A percentile compares a stretch with the other conserved stretches of the same genome.
Conservation (phyloP, 2,113 vertebrate genomes). For the Mormyrus lacerda region DNA sequence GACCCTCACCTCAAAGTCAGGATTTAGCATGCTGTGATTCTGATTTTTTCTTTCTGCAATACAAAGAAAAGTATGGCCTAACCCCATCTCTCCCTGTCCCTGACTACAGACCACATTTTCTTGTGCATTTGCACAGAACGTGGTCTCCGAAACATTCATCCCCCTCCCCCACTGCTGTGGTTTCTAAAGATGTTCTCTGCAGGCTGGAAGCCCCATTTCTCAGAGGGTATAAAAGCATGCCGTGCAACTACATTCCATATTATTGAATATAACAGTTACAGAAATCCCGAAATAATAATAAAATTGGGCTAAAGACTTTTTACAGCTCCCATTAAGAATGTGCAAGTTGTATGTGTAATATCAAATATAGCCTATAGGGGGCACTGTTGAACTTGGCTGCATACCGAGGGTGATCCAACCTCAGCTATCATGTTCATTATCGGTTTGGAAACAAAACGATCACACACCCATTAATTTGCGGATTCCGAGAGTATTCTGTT, state of each 20-base stretch:
- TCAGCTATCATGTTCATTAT: neutral
- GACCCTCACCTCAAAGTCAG: neutral
- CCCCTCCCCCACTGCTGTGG: neutral
- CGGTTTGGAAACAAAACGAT: neutral
- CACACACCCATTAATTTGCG: neutral
- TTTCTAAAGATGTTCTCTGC: neutral
- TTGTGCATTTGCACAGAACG: neutral
- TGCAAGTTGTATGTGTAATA: neutral
- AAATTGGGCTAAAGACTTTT: constrained; percentile 7
- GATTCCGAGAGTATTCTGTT: neutral
- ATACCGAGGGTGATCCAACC: neutral
- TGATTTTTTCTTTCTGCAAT: neutral
- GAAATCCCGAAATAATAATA: neutral
- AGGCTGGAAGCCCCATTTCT: neutral
- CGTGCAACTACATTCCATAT: neutral
- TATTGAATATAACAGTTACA: neutral
- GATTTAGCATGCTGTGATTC: neutral
- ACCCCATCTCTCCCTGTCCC: neutral
- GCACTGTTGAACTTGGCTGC: constrained; percentile 28
- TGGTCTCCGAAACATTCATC: neutral
- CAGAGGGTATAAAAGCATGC: neutral
- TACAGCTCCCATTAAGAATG: neutral
- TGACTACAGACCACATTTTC: neutral
- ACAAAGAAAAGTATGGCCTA: neutral
- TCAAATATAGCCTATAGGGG: constrained; percentile 25